phyloP scores from a whole-genome alignment of 2,113 vertebrate species.

The Petrocephalus zakoni region DNA sequence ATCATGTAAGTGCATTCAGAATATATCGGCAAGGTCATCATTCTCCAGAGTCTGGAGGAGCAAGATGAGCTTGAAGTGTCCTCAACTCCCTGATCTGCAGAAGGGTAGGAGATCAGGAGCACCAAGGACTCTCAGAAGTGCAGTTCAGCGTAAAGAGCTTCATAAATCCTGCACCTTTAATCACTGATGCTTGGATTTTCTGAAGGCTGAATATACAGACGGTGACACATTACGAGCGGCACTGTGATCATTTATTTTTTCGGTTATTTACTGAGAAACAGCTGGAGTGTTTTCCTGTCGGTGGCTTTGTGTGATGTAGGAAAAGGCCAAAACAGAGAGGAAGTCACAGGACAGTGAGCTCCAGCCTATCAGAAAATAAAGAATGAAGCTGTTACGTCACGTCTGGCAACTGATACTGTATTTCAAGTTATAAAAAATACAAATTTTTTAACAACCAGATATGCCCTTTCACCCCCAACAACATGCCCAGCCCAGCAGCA shows the following conservation, averaged over 20 bases:
- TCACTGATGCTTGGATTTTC: not conserved
- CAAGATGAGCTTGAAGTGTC: not conserved
- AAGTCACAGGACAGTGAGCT: not conserved
- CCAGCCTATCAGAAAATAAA: not conserved
- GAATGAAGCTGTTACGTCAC: not conserved
- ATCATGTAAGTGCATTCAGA: not conserved
- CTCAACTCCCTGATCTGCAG: not conserved
- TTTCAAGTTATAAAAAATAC: not conserved
- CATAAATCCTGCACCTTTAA: not conserved
- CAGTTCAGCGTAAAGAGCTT: not conserved
- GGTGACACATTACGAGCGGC: not conserved
- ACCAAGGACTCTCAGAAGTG: not conserved
- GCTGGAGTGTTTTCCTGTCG: not conserved
- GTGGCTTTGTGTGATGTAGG: not conserved
- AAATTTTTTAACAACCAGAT: not conserved
- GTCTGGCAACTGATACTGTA: not conserved
- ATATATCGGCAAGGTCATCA: not conserved
- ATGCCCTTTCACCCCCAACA: not conserved
- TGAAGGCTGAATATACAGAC: not conserved
- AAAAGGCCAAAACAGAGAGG: not conserved
- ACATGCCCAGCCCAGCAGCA: not conserved
- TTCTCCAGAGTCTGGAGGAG: not conserved
- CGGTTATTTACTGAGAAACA: not conserved
- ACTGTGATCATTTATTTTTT: not conserved
- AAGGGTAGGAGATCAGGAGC: not conserved